Base-by-base conservation (phyloP, 2,113 vertebrate genomes). In the Lampris megalopsis region DNA sequence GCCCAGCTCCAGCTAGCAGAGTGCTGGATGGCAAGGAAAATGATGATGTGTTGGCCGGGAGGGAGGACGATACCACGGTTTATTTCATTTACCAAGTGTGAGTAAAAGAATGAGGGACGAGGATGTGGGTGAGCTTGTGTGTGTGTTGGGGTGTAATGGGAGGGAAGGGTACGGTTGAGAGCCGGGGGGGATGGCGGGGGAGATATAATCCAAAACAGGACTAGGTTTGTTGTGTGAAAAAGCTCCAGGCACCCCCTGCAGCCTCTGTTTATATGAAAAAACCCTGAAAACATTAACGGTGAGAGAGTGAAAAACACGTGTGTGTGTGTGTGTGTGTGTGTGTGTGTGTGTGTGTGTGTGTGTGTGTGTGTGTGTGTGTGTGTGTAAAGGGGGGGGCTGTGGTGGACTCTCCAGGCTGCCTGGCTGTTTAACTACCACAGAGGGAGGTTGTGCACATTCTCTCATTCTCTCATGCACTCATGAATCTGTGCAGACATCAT, bases 141-240 rank as follows among this genome's bases (percentile, higher is more conserved):
- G 63, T 63, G 49, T n/a, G 10, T 62, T 63, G 47, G 9, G 6
- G 4, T 6, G 37, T 58, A 11, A 38, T 37, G 47, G 64, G 70
- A 50, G 47, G 66, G 69, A 43, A 67, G 52, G 58, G 50, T 64
- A 41, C 64, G 67, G 54, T n/a, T 73, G 13, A 47, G 40, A 9
- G 50, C 53, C 13, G 37, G 42, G 7, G 37, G 65, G 52, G 54
- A 59, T 40, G 45, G 60, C 77, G 48, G 58, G 77, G 42, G 52
- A 61, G 63, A 58, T 83, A 85, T 84, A 90, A 91, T 86, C 74
- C 82, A 82, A 87, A 92, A 90, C 85, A 91, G 89, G 78, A 77
- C 77, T 62, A 0, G 64, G 81, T 80, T 63, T 88, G 86, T 89
- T 86, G 79, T 81, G 84, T 76, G 85, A 81, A 82, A 61, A 81